Conservation (phyloP, 1,140 invertebrate species). For the Listronotus bonariensis region DNA sequence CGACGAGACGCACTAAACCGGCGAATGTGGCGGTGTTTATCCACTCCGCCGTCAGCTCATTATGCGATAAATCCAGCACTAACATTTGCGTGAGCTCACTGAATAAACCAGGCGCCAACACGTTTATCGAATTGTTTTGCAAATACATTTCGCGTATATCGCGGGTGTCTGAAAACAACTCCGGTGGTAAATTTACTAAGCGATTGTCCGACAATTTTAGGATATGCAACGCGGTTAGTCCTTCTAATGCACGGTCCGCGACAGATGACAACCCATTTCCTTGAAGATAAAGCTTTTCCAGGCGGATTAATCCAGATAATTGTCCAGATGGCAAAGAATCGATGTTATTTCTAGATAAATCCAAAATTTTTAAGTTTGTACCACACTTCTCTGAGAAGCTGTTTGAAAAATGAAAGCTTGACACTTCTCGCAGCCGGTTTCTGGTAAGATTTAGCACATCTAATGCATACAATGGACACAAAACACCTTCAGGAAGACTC, state of each 20-base stretch:
- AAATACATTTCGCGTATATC: constrained; percentile 82
- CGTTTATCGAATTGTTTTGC: constrained; percentile 85
- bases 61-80: constrained; percentile 82
- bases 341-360: constrained; percentile 83
- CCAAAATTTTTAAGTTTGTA: constrained; percentile 72
- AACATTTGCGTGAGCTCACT: constrained; percentile 78
- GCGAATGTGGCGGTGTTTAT: constrained; percentile 85
- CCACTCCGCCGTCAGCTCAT: constrained; percentile 86
- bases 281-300: constrained; percentile 66
- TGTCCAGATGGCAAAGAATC: constrained; percentile 76
- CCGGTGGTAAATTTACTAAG: constrained; percentile 78
- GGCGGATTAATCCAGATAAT: constrained; percentile 66
- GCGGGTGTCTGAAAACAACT: constrained; percentile 78
- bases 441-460: constrained; percentile 80
- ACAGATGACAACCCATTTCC: constrained; percentile 74
- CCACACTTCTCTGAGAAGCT: constrained; percentile 70
- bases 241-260: constrained; percentile 81
- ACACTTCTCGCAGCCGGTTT: constrained; percentile 79
- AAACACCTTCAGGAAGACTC: constrained; percentile 77
- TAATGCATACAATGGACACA: constrained; percentile 78
- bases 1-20: constrained; percentile 77
- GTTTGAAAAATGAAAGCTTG: constrained; percentile 74
- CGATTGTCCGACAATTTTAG: constrained; percentile 83
- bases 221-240: constrained; percentile 73
- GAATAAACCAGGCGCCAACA: constrained; percentile 83